Base-by-base conservation (phyloP, 2,888 invertebrate species). In the Acronicta alni region DNA sequence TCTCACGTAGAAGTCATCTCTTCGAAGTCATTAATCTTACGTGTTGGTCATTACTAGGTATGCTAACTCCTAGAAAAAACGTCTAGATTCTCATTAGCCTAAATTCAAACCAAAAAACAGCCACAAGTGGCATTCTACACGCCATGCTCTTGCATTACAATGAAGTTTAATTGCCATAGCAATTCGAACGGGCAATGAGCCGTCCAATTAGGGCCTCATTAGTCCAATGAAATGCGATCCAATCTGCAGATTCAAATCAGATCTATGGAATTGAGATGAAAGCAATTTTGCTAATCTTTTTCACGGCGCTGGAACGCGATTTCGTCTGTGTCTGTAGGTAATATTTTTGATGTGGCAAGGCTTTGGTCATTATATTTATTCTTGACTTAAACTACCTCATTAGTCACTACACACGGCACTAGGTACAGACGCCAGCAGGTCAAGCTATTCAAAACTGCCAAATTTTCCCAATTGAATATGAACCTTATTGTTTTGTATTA, bases 121-220 rank as follows among this genome's bases (percentile, higher is more conserved):
- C 2, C 37, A 18, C 59, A 55, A 72, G 32, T 55, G 43, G 43
- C 37, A 32, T 26, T 42, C 45, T 14, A 41, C 51, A 38, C 51
- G 42, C 43, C 53, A 44, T 53, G 30, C 62, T 48, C 46, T 56
- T 67, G 74, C 72, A 75, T 75, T 46, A 75, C 75, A 75, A 75
- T 75, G 75, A 72, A 57, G 53, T 64, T 72, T 75, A 75, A 75
- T 72, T 53, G 61, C 48, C 45, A 18, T 37, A 45, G 70, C 75
- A 75, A 75, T 75, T 75, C 75, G 70, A 67, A 52, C 49, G 41
- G 47, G 57, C 70, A 52, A 63, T 57, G 72, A 75, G 55, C 67
- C 60, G 39, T 60, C 54, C 72, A 75, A 76, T 77, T 72, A 75
- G 56, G 57, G 59, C 53, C 59, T 66, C 69, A 75, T 75, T 75